These are phyloP conservation scores for Andrena fulva DNA, from an alignment of 2,888 invertebrate species.

Conservation along the genomic window DNA sequence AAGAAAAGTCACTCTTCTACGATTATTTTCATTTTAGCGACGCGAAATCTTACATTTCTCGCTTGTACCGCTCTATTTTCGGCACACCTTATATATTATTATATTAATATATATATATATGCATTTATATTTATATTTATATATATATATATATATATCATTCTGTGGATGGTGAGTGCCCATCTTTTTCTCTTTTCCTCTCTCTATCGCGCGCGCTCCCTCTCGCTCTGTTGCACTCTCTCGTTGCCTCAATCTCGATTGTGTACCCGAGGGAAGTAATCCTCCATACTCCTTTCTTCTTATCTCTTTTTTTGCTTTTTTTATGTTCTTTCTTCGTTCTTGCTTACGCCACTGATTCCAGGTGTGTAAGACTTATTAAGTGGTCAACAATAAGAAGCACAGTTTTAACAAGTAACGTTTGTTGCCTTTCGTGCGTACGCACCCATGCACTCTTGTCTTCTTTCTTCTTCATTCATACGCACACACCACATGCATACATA, in stretches of 20 bases:
- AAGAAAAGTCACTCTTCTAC: slow-evolving; percentile 16
- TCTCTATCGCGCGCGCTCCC: not conserved
- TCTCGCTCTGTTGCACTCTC: not conserved
- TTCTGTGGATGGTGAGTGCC: slow-evolving; percentile 50
- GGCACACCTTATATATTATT: slow-evolving; percentile 40
- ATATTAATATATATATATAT: slow-evolving; percentile 36
- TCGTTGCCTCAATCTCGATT: slow-evolving; percentile 16
- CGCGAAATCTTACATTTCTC: slow-evolving; percentile 48
- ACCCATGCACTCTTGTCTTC: slow-evolving; percentile 40
- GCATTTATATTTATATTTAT: slow-evolving; percentile 32
- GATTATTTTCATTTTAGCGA: not conserved
- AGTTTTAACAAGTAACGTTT: slow-evolving; percentile 78
- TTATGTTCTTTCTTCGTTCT: slow-evolving; percentile 22
- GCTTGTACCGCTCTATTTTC: slow-evolving; percentile 50
- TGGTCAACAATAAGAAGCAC: slow-evolving; percentile 78
- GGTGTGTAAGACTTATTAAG: slow-evolving; percentile 78
- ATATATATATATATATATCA: slow-evolving; percentile 45
- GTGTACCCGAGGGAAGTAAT: slow-evolving; percentile 29
- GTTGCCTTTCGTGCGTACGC: slow-evolving; percentile 48
- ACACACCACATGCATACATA: not conserved
- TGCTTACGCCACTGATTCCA: slow-evolving; percentile 37
- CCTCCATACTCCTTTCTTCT: not conserved
- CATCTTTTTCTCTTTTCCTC: slow-evolving; percentile 30
- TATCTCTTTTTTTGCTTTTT: slow-evolving; percentile 2
- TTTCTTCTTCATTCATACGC: not conserved